These are phyloP conservation scores for Calliopum simillimum DNA, from an alignment of 2,888 invertebrate species.

Conservation along the genomic window DNA sequence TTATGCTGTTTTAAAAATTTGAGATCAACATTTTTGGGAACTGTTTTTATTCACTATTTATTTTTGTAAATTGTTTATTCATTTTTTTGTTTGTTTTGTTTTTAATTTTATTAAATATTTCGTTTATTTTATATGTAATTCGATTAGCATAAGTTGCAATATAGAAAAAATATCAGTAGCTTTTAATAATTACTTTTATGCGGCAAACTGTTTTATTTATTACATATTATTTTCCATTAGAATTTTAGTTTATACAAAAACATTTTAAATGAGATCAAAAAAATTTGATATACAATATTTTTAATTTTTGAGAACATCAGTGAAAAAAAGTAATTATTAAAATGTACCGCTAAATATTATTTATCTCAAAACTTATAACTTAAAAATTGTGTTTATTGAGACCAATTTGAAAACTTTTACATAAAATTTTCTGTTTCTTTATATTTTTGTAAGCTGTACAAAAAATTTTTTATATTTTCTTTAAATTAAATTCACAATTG, in stretches of 20 bases:
- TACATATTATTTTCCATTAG: slow-evolving; percentile 18
- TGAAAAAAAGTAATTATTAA: slow-evolving; percentile 3
- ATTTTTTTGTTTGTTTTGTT: slow-evolving; percentile 28
- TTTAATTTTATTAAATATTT: neutral
- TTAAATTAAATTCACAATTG: slow-evolving; percentile 48
- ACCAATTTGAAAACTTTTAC: slow-evolving; percentile 65
- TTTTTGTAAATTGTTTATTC: slow-evolving; percentile 45
- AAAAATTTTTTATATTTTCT: slow-evolving; percentile 48
- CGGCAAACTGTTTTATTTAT: neutral
- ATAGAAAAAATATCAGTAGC: slow-evolving; percentile 37
- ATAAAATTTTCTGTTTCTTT: slow-evolving; percentile 40
- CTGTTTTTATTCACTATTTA: slow-evolving; percentile 51
- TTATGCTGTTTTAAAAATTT: slow-evolving; percentile 54
- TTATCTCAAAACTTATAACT: slow-evolving; percentile 26
- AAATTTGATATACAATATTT: slow-evolving; percentile 15
- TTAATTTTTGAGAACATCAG: slow-evolving; percentile 18
- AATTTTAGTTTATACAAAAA: slow-evolving; percentile 42
- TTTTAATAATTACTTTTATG: slow-evolving; percentile 18
- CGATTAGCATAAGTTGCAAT: slow-evolving; percentile 31
- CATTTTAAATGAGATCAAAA: slow-evolving; percentile 22
- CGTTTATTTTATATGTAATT: slow-evolving; percentile 21
- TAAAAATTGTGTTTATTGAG: slow-evolving; percentile 54
- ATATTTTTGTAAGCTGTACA: slow-evolving; percentile 21
- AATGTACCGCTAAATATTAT: slow-evolving; percentile 44
- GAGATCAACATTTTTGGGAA: slow-evolving; percentile 66